Percentiles rank a stretch among this genome's conserved stretches.
Conservation (phyloP, 2,888 invertebrate species). For the Palloptera scutellata region DNA sequence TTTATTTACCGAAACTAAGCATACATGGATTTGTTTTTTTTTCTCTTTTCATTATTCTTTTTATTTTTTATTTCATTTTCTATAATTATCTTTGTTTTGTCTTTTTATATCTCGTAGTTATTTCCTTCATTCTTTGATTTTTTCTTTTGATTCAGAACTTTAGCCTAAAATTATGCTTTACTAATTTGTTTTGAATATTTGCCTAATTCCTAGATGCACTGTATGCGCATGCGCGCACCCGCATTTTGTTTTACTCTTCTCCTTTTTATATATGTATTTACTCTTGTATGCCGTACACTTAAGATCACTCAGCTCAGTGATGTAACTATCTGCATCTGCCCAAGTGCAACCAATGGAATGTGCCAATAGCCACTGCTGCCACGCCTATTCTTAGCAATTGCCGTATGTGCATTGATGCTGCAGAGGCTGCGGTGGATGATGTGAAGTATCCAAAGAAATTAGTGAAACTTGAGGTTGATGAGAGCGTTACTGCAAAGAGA, state of each 20-base stretch:
- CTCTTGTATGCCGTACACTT: not conserved
- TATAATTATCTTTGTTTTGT: constrained; percentile 1
- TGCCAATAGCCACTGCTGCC: constrained; percentile 34
- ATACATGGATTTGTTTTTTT: not conserved
- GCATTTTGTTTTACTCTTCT: constrained; percentile 5
- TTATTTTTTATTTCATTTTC: constrained; percentile 18
- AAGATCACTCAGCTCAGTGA: constrained; percentile 22
- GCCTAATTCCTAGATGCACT: not conserved
- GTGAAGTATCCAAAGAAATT: constrained; percentile 60
- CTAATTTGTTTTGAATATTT: constrained; percentile 4
- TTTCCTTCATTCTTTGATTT: constrained; percentile 18
- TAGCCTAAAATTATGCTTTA: constrained; percentile 19
- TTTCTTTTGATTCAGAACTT: constrained; percentile 10
- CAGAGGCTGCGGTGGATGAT: constrained; percentile 45
- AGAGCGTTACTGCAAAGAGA: constrained; percentile 56
- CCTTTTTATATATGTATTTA: constrained; percentile 21
- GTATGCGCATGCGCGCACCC: too few relatives aligned
- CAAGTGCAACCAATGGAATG: constrained; percentile 60
- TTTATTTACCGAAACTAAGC: too few relatives aligned
- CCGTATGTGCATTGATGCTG: constrained; percentile 24
- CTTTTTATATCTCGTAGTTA: not conserved
- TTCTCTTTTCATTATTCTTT: constrained; percentile 7
- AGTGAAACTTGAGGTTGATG: constrained; percentile 56
- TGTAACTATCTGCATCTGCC: constrained; percentile 68
- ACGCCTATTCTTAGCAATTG: constrained; percentile 11